Percentiles rank a stretch among this genome's conserved stretches.
Conservation (phyloP, 92 coral and sea anemone species). For the Galaxea fascicularis region DNA sequence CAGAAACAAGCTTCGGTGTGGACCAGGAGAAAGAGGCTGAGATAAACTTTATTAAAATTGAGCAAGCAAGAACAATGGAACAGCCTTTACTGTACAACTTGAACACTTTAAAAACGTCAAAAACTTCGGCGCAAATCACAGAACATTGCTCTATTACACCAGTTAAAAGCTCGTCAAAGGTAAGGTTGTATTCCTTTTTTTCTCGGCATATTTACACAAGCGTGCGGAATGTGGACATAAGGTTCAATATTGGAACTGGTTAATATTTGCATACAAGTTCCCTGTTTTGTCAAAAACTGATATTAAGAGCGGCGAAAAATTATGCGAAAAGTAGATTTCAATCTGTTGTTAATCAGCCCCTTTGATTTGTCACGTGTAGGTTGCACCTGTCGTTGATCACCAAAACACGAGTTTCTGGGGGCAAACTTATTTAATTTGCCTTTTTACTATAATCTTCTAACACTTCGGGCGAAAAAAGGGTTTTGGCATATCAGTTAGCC, state of each 20-base stretch:
- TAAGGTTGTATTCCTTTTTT: constrained; percentile 16
- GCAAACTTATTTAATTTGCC: background rate
- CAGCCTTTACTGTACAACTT: constrained; percentile 38
- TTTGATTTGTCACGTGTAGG: constrained; percentile 14
- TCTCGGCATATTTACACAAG: constrained; percentile 34
- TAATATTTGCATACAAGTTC: constrained; percentile 53
- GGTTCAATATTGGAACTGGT: constrained; percentile 31
- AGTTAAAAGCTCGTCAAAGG: constrained; percentile 36
- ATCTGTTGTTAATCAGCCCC: constrained; percentile 2
- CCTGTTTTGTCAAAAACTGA: constrained; percentile 25
- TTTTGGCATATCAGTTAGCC: no score
- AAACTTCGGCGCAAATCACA: constrained; percentile 16
- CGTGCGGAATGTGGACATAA: constrained; percentile 27
- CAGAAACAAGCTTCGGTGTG: background rate
- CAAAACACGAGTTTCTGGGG: background rate
- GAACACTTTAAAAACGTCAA: constrained; percentile 5
- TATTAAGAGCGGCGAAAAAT: constrained; percentile 16
- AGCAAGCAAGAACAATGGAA: constrained; percentile 33
- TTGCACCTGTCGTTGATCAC: background rate
- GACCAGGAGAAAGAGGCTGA: constrained; percentile 12
- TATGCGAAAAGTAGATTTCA: constrained; percentile 39
- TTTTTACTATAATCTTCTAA: background rate
- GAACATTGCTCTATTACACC: constrained; percentile 6
- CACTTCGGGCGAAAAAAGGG: background rate
- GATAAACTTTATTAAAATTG: constrained; percentile 38